These are phyloP conservation scores for Steinernema carpocapsae DNA, from an alignment of 2,888 invertebrate genomes.

Conservation along the genomic window DNA sequence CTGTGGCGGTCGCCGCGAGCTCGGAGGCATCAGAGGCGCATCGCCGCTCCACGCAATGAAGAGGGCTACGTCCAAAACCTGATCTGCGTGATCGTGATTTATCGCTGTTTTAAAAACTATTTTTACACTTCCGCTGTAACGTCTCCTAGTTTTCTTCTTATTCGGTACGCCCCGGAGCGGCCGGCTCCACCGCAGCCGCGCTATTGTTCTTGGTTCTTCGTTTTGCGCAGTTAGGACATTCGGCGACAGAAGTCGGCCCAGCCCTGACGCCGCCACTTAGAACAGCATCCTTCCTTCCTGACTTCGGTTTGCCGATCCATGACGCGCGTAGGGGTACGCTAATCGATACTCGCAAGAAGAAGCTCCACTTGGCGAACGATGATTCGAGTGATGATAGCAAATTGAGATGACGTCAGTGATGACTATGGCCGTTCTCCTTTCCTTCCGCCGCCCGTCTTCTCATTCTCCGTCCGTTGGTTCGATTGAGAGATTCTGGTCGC, in stretches of 20 bases:
- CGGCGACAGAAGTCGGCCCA: background rate
- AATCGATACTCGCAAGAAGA: no score
- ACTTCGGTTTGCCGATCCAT: no score
- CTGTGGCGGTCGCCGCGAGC: constrained; percentile 17
- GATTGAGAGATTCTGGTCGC: constrained; percentile 27
- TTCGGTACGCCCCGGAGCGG: constrained; percentile 34
- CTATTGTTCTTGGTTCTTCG: constrained; percentile 14
- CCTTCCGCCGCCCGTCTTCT: background rate
- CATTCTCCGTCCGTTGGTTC: constrained; percentile 2
- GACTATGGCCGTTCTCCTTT: constrained; percentile 14
- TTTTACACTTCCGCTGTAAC: constrained; percentile 34
- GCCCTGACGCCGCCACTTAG: no score
- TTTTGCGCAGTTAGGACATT: background rate
- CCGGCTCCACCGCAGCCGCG: background rate
- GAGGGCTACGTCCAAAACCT: constrained; percentile 6
- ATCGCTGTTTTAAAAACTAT: constrained; percentile 35
- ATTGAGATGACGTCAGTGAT: constrained; percentile 8
- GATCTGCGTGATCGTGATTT: constrained; percentile 35
- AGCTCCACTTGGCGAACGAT: no score
- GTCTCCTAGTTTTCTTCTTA: constrained; percentile 34
- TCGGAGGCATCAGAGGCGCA: background rate
- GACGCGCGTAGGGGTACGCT: no score
- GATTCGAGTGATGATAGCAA: background rate
- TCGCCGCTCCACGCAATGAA: background rate
- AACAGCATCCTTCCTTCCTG: no score